Evolutionary conservation across 2,113 vertebrate species (phyloP), one percentile per base, ranked within the genome.

Genomic region (Xiphorhynchus elegans): DNA sequence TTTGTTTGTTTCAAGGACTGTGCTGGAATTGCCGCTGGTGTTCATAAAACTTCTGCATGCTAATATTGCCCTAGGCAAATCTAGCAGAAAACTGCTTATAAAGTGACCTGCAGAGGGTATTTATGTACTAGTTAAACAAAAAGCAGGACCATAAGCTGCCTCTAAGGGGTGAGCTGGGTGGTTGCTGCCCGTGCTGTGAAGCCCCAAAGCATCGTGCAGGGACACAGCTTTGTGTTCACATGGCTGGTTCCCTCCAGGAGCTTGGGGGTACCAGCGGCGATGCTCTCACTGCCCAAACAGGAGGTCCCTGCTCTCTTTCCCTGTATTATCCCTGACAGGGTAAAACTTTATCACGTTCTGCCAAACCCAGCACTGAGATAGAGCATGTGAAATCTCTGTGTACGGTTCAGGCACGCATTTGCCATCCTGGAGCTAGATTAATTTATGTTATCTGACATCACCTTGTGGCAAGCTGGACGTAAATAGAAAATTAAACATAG

Each of bases 191-290:
- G 39, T 3, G 1, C 9, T 66, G 59, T 1, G 1, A 14, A n/a
- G 62, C 62, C 64, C 12, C 1, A 1, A 39, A 66, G 24, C 31
- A n/a, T 6, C 0, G 0, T 3, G 3, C 0, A 1, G 52, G 21
- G 73, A 10, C 17, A 16, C 31, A 33, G 44, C 37, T 66, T 21
- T 26, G 12, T 44, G 40, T 58, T 79, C 52, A 40, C 39, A 29
- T 7, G 21, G 52, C 33, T 84, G 7, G 31, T 20, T 87, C 74
- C 16, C 73, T 87, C 52, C 44, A 12, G 44, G 60, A 89, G 35
- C 42, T 4, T 20, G 25, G 17, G n/a, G 8, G 15, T 59, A 46
- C 15, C 15, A 72, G 47, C 0, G 1, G n/a, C 15, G 7, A 6
- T 0, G 1, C 37, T 80, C 31, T 24, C 39, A 17, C 58, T 50